phyloP scores from a whole-genome alignment of 2,888 invertebrate genomes.

The Ophioninae sp. region DNA sequence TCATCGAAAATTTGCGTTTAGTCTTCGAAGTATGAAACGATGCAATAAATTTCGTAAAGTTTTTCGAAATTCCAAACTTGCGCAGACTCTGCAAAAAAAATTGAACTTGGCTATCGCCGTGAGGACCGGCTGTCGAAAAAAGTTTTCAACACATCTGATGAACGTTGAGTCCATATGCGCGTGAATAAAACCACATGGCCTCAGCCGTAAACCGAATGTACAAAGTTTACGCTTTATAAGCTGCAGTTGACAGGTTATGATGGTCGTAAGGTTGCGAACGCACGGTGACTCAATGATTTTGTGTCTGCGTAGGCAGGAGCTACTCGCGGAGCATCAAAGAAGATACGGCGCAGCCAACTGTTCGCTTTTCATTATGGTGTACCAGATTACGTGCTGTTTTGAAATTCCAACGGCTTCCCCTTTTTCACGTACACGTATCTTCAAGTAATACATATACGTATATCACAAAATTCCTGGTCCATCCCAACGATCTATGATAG shows the following conservation, averaged over 20 bases:
- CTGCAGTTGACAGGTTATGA: not conserved
- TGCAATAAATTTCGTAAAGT: not conserved
- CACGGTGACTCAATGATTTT: conserved; percentile 23
- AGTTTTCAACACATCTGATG: not conserved
- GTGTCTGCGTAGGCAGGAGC: not conserved
- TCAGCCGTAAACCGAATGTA: not conserved
- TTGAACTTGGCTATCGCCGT: not conserved
- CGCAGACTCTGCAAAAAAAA: not conserved
- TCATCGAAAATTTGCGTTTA: not conserved
- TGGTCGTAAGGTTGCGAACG: not conserved
- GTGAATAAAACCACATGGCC: conserved; percentile 8
- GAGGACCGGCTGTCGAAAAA: not conserved
- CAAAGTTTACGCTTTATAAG: not conserved
- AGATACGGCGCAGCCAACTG: conserved; percentile 32
- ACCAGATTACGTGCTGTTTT: conserved; percentile 36
- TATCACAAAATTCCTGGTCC: conserved; percentile 39
- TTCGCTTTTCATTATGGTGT: conserved; percentile 39
- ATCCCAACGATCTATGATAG: conserved; percentile 31
- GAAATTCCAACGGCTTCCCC: conserved; percentile 25
- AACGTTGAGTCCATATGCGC: not conserved
- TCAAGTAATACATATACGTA: conserved; percentile 4
- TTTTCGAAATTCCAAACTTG: not conserved
- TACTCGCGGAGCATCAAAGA: conserved; percentile 38
- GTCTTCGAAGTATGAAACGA: not conserved
- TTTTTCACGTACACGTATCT: conserved; percentile 13